Percentiles rank a stretch among this genome's conserved stretches.
These are phyloP conservation scores for Lemur catta DNA, from an alignment of 2,797 vertebrate genomes.

Conservation along the genomic window DNA sequence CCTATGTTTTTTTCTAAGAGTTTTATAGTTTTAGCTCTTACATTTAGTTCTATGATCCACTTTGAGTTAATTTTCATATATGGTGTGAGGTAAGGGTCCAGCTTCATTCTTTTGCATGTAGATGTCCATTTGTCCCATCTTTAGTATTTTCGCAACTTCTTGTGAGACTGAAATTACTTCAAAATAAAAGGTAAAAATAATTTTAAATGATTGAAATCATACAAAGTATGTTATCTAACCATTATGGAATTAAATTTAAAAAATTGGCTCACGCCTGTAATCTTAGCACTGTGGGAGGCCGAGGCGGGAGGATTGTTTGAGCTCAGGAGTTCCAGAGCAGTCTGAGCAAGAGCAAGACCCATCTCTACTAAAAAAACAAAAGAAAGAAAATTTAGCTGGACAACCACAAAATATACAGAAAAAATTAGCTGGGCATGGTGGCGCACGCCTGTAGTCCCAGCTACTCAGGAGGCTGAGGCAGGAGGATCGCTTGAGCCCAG, in stretches of 20 bases:
- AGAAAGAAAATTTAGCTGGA: too few species aligned
- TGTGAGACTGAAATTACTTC: not conserved
- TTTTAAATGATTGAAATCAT: slow-evolving; percentile 17
- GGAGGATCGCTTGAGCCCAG: too few species aligned
- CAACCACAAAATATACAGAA: too few species aligned
- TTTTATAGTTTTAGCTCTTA: not conserved
- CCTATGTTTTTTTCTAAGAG: not conserved
- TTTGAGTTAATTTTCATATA: not conserved
- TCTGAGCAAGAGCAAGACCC: too few species aligned
- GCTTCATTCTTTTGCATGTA: not conserved
- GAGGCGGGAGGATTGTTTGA: too few species aligned
- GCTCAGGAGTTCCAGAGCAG: too few species aligned
- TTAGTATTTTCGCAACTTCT: not conserved
- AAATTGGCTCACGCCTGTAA: not conserved
- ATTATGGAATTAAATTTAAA: not conserved
- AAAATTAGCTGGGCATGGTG: too few species aligned
- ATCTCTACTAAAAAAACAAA: too few species aligned
- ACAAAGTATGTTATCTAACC: not conserved
- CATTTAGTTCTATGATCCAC: not conserved
- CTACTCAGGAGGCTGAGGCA: too few species aligned
- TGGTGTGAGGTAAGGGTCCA: not conserved
- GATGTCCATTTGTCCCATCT: not conserved
- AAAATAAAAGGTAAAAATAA: not conserved
- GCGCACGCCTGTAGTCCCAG: too few species aligned
- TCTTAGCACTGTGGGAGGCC: too few species aligned